Evolutionary conservation across 2,888 invertebrate genomes (phyloP), one percentile per base, ranked within the genome.

Genomic region (Lumbricus terrestris): DNA sequence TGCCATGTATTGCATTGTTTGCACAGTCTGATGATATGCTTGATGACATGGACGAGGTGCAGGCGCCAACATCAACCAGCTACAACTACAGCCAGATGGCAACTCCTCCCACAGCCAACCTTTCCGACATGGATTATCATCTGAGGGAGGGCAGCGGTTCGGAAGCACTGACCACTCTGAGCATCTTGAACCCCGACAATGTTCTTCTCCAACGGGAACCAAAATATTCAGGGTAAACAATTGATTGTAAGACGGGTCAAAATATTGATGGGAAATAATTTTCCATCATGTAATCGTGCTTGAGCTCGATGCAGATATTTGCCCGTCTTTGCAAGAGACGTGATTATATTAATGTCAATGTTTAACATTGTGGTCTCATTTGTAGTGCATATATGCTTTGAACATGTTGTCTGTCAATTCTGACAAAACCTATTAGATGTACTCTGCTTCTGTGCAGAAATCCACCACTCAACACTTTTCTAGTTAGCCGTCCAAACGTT

Each of bases 111-210:
- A 85, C 85, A 6, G 85, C 85, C 85, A 85, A 85, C 85, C 34
- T 85, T 34, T 11, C 33, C 8, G 85, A 85, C 34, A 85, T 85
- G 20, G 85, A 85, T 35, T 85, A 85, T 85, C 85, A 85, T 85
- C 85, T 85, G 85, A 85, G 85, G 34, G 85, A 85, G 15, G 88
- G 91, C 90, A 92, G 94, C 34, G 38, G 69, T 82, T 94, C 94
- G 93, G 94, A 94, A 91, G 94, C 94, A 6, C 89, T 91, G 35
- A 93, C 94, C 35, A 94, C 94, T 92, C 94, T 93, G 90, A 93
- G 93, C 91, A 94, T 96, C 93, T 96, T 96, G 93, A 96, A 95
- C 90, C 95, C 96, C 2, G 96, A 96, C 93, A 96, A 96, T 93
- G 95, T 96, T 38, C 96, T 96, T 92, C 95, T 96, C 90, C 95